These are phyloP conservation scores for Eolophus roseicapilla DNA, from an alignment of 2,113 vertebrate genomes.

Conservation along the genomic window DNA sequence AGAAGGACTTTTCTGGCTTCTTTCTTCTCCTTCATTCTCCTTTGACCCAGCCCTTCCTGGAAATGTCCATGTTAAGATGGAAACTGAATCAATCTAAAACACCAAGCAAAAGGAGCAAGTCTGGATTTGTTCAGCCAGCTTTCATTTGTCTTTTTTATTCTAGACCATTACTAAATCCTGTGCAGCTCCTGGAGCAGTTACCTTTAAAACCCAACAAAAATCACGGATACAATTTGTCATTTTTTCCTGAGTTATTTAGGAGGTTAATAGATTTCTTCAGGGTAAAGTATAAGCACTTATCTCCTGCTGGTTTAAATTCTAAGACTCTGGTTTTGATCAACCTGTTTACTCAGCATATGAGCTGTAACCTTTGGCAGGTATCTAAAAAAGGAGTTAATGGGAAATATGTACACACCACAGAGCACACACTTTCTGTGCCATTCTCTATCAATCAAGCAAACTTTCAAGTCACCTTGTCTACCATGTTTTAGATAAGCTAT, in stretches of 20 bases:
- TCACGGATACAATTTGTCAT: neutral
- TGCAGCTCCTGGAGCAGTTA: neutral
- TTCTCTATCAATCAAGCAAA: neutral
- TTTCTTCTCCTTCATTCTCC: neutral
- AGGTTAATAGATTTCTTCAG: neutral
- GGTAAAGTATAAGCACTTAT: neutral
- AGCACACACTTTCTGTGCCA: neutral
- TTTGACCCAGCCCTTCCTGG: neutral
- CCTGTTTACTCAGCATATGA: neutral
- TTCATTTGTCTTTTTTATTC: neutral
- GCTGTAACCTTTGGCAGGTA: neutral
- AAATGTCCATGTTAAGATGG: neutral
- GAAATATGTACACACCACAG: neutral
- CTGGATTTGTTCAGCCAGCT: neutral
- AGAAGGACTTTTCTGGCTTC: neutral
- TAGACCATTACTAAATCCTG: neutral
- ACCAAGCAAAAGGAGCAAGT: neutral
- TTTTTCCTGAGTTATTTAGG: neutral
- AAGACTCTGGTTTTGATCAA: neutral
- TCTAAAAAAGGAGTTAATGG: neutral
- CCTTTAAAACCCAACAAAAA: neutral
- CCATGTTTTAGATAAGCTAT: neutral
- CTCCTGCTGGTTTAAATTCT: neutral
- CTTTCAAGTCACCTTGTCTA: neutral
- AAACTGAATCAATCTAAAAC: neutral